Conservation (phyloP, 2,113 vertebrate genomes). For the Siphamia tubifer region DNA sequence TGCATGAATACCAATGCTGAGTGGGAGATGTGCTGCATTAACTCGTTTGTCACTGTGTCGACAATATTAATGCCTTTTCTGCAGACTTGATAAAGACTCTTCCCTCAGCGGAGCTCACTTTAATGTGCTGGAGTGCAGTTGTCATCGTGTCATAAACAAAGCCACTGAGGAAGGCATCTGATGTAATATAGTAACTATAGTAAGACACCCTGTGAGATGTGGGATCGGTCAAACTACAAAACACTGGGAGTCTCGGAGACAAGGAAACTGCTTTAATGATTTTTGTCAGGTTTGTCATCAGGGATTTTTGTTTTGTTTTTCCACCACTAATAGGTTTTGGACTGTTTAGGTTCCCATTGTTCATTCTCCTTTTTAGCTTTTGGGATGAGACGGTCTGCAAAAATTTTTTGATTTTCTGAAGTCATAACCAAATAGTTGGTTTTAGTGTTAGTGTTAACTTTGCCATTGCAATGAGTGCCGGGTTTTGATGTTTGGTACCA, state of each 20-base stretch:
- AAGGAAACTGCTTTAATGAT: too few relatives aligned
- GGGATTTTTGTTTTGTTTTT: background rate
- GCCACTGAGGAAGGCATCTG: background rate
- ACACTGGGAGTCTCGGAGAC: too few relatives aligned
- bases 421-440: too few relatives aligned
- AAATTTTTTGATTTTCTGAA: too few relatives aligned
- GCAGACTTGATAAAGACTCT: conserved; percentile 30
- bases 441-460: too few relatives aligned
- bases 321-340: background rate
- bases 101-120: conserved; percentile 1
- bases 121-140: conserved; percentile 36
- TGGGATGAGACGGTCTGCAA: too few relatives aligned
- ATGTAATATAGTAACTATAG: background rate
- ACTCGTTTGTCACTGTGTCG: conserved; percentile 34
- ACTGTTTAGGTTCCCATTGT: background rate
- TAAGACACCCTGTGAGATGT: background rate
- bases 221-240: background rate
- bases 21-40: conserved; percentile 17
- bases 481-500: too few relatives aligned
- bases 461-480: too few relatives aligned
- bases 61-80: conserved; percentile 33
- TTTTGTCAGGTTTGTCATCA: too few relatives aligned
- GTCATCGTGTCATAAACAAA: conserved; percentile 16
- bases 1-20: conserved; percentile 23
- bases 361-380: background rate